Evolutionary conservation across 2,113 vertebrate genomes (phyloP), one percentile per base, ranked within the genome.

Genomic region (Poicephalus meyeri): DNA sequence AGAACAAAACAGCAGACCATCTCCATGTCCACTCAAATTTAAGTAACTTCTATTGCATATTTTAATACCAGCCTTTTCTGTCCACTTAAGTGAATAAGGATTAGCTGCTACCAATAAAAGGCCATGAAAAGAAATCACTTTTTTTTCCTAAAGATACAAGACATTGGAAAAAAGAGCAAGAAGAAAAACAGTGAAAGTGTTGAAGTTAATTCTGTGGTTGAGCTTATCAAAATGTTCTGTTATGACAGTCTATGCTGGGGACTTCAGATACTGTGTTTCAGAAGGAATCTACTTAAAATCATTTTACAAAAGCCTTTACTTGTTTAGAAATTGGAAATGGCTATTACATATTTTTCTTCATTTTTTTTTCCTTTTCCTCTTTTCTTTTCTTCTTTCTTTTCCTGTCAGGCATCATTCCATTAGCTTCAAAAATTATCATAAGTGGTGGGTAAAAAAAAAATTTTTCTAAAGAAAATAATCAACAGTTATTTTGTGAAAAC

Each of bases 261-360:
- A 78, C 23, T 50, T 83, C 47, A 88, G 14, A 58, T 71, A 37
- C 24, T 23, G 13, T 46, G 4, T 80, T 70, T 70, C 25, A 82
- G 58, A 35, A 78, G 10, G 11, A 9, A 61, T 35, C 21, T 41
- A 66, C 5, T n/a, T 15, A 41, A 31, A 56, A 70, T 25, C 3
- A 41, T 28, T 58, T 88, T 25, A 80, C 11, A 73, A 80, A 91
- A 89, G n/a, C 4, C 3, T 90, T 37, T 35, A 31, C 17, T 61
- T 35, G 6, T 44, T 87, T 88, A 26, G 52, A 89, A 80, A 70
- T 14, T 44, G 3, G 21, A 90, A 25, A 41, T 66, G 21, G 14
- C 3, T 19, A 53, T 33, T 35, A 19, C 4, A 35, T 11, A 9
- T 25, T 52, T 63, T 26, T 2, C 9, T 1, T 1, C 11, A 1